phyloP scores from a whole-genome alignment of 2,113 vertebrate genomes.

The Neogale vison region DNA sequence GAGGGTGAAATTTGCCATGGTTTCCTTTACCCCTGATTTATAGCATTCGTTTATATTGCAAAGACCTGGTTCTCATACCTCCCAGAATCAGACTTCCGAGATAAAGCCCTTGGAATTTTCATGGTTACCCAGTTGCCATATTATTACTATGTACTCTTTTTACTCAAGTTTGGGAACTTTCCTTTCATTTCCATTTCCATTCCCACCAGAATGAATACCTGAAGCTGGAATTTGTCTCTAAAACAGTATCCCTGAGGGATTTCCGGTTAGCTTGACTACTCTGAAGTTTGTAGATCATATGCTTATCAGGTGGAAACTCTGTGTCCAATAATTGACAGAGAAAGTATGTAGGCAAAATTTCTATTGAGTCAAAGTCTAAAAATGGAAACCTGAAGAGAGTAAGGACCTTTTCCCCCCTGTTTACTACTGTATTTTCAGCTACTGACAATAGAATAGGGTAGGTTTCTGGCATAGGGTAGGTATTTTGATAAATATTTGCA shows the following conservation, averaged over 20 bases:
- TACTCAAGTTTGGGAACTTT: not conserved
- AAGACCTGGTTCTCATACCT: not conserved
- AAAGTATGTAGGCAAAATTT: not conserved
- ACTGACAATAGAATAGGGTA: not conserved
- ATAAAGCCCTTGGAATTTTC: not conserved
- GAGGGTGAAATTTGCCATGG: not conserved
- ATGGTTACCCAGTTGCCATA: not conserved
- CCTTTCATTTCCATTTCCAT: not conserved
- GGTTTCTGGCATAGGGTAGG: not conserved
- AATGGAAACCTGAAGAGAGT: not conserved
- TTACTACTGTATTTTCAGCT: not conserved
- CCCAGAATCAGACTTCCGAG: not conserved
- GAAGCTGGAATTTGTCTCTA: not conserved
- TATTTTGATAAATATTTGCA: not conserved
- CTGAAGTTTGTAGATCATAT: not conserved
- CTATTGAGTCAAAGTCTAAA: not conserved
- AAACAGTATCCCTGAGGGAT: not conserved
- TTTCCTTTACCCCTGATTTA: not conserved
- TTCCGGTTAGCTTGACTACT: not conserved
- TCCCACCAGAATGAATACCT: not conserved
- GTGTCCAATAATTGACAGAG: not conserved
- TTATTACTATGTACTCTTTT: not conserved
- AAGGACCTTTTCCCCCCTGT: not conserved
- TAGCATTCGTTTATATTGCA: not conserved
- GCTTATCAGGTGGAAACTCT: not conserved